These are phyloP conservation scores for Hirtodrosophila trivittata DNA, from an alignment of 2,888 invertebrate species.

Conservation along the genomic window DNA sequence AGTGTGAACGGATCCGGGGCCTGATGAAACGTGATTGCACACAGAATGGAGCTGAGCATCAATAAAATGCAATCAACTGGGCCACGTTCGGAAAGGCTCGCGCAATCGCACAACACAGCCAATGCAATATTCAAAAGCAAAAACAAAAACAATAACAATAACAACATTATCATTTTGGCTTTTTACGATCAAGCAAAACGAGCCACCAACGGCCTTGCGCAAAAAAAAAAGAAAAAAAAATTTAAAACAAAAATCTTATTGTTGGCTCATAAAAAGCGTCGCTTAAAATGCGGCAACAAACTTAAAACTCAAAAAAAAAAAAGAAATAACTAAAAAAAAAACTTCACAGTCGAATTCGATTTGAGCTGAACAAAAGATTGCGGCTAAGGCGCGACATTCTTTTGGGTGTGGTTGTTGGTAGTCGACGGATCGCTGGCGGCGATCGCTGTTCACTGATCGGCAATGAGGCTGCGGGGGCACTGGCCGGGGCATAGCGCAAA, in stretches of 20 bases:
- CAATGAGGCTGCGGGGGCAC: slow-evolving; percentile 9
- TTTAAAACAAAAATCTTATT: slow-evolving; percentile 36
- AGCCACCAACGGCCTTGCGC: slow-evolving; percentile 55
- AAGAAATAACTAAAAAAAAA: slow-evolving; percentile 16
- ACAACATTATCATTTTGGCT: slow-evolving; percentile 26
- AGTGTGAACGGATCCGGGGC: slow-evolving; percentile 2
- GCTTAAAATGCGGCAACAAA: slow-evolving; percentile 37
- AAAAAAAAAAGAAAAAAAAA: slow-evolving; percentile 24
- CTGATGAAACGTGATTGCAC: slow-evolving; percentile 22
- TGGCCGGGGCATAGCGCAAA: slow-evolving; percentile 20
- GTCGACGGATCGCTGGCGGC: not conserved
- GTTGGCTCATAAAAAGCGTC: slow-evolving; percentile 49
- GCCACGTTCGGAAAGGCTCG: slow-evolving; percentile 45
- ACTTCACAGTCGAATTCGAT: slow-evolving; percentile 25
- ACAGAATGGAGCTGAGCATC: slow-evolving; percentile 16
- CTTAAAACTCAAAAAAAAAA: slow-evolving; percentile 12
- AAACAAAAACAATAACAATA: slow-evolving; percentile 13
- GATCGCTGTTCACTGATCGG: not conserved
- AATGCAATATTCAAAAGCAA: too few relatives aligned
- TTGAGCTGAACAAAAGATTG: slow-evolving; percentile 49
- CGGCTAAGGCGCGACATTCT: slow-evolving; percentile 49
- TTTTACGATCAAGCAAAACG: slow-evolving; percentile 46
- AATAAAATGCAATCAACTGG: slow-evolving; percentile 47
- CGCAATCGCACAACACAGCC: slow-evolving; percentile 29
- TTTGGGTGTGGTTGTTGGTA: slow-evolving; percentile 43